Percentiles rank a stretch among this genome's conserved stretches.
Conservation (phyloP, 2,113 vertebrate species). For the Aix galericulata region DNA sequence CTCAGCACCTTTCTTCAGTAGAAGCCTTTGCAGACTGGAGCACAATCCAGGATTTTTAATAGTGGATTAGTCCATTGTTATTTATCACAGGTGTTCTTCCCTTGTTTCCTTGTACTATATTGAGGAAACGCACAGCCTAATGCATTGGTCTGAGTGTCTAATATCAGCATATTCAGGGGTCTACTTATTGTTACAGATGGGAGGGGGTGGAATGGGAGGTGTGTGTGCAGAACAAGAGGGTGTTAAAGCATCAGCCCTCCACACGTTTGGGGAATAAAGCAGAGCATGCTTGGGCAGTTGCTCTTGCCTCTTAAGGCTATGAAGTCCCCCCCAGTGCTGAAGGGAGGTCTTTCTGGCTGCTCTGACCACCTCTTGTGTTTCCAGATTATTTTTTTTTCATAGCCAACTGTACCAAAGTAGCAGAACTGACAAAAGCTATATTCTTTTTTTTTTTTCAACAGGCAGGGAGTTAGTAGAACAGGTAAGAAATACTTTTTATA, state of each 20-base stretch:
- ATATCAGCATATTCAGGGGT: not conserved
- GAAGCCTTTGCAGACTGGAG: conserved; percentile 7
- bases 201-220: not conserved
- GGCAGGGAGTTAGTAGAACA: not conserved
- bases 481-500: not conserved
- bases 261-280: not conserved
- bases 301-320: not conserved
- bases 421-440: not conserved
- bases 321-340: not conserved
- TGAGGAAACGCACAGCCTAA: not conserved
- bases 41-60: conserved; percentile 1
- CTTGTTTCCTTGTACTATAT: not conserved
- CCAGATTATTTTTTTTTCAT: not conserved
- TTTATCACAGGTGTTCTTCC: conserved; percentile 6
- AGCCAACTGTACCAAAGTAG: not conserved
- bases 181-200: not conserved
- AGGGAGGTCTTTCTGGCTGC: not conserved
- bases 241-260: not conserved
- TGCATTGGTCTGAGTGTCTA: not conserved
- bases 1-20: not conserved
- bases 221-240: not conserved
- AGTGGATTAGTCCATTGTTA: not conserved
- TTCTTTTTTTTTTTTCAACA: not conserved
- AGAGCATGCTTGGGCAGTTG: not conserved
- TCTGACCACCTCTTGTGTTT: not conserved